phyloP scores from a whole-genome alignment of 2,113 vertebrate genomes.

The Bucco capensis region DNA sequence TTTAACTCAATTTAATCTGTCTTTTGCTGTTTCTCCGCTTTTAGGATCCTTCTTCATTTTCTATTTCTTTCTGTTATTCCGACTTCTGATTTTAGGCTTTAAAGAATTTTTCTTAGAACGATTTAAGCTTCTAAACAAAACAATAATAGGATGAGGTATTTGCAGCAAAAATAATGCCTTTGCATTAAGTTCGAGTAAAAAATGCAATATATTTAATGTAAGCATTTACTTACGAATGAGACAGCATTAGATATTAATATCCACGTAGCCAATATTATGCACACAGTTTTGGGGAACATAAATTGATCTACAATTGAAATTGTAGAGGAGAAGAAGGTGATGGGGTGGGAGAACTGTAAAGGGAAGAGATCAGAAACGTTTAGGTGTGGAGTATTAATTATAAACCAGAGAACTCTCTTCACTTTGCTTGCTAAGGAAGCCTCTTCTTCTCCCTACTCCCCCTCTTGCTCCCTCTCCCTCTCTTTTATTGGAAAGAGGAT shows the following conservation, averaged over 20 bases:
- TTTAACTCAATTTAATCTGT: not conserved
- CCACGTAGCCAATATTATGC: not conserved
- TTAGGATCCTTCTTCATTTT: not conserved
- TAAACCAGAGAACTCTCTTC: conserved; percentile 52
- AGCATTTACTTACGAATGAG: not conserved
- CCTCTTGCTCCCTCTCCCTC: not conserved
- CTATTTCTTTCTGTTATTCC: not conserved
- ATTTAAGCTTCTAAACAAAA: not conserved
- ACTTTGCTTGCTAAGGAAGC: conserved; percentile 27
- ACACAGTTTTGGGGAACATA: not conserved
- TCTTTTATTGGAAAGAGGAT: conserved; percentile 60
- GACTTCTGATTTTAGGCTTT: not conserved
- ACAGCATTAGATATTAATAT: not conserved
- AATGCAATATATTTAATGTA: not conserved
- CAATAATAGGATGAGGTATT: fast-evolving
- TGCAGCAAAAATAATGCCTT: not conserved
- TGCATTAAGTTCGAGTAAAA: not conserved
- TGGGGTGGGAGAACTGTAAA: not conserved
- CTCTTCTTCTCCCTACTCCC: not conserved
- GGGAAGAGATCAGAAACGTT: not conserved
- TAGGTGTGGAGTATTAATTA: conserved; percentile 62
- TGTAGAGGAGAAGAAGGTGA: conserved; percentile 4
- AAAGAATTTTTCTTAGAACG: not conserved
- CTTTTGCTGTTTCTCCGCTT: not conserved
- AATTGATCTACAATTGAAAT: conserved; percentile 1